Evolutionary conservation across 2,888 invertebrate species (phyloP).

Genomic region (Hipparchia sbordonii): DNA sequence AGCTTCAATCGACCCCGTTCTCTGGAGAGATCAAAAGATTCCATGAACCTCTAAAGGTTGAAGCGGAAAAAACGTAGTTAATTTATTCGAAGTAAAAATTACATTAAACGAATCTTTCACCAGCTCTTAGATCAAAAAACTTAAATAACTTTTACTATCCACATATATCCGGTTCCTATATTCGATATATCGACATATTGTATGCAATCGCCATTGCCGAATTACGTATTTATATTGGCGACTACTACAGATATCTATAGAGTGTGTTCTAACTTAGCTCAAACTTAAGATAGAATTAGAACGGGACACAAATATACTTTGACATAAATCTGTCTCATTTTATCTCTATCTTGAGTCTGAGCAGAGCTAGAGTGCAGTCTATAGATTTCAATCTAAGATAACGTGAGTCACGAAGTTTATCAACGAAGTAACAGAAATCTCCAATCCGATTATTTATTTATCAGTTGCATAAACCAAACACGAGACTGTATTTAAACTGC

Average conservation of each 20-base stretch:
- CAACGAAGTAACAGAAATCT: no score
- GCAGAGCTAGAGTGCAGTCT: no score
- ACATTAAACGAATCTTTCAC: slow-evolving; percentile 1
- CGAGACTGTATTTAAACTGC: no score
- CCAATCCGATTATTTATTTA: background rate
- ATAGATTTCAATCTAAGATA: no score
- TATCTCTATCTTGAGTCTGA: no score
- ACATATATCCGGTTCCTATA: background rate
- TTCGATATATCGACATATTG: no score
- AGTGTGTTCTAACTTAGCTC: no score
- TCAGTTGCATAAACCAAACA: background rate
- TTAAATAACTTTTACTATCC: background rate
- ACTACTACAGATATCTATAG: no score
- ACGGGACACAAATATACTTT: no score
- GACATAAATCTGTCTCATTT: no score
- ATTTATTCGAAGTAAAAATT: background rate
- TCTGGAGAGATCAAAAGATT: background rate
- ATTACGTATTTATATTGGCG: no score
- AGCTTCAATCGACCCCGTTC: background rate
- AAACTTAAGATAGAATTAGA: no score
- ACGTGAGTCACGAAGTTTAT: background rate
- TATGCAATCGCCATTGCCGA: background rate
- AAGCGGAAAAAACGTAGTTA: background rate
- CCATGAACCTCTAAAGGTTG: background rate
- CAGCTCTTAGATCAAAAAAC: slow-evolving; percentile 1